Evolutionary conservation across 2,888 invertebrate species (phyloP).

Genomic region (Drosophila nigritarsus): DNA sequence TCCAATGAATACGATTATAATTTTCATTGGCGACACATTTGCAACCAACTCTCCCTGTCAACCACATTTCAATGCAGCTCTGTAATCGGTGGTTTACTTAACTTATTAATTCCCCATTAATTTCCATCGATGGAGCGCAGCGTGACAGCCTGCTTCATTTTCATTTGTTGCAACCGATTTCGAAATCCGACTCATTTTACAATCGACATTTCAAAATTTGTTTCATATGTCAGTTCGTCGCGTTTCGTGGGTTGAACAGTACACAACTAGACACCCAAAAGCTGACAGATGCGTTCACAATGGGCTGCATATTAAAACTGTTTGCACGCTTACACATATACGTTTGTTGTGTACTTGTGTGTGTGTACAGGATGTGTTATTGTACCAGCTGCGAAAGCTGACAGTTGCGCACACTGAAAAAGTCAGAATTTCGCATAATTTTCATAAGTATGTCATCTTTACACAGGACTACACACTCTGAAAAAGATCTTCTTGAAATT

Average conservation of each 20-base stretch:
- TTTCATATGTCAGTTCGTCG: slow-evolving; percentile 24
- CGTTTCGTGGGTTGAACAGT: slow-evolving; percentile 2
- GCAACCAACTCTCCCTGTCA: not conserved
- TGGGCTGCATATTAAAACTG: slow-evolving; percentile 9
- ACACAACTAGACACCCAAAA: slow-evolving; percentile 3
- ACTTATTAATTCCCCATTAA: slow-evolving; percentile 76
- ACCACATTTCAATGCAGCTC: not conserved
- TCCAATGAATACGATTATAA: not conserved
- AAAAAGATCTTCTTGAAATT: not conserved
- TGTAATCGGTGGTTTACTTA: slow-evolving; percentile 44
- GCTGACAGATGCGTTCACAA: slow-evolving; percentile 3
- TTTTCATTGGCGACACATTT: not conserved
- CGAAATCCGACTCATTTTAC: not conserved
- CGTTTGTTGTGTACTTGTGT: not conserved
- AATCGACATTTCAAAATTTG: slow-evolving; percentile 33
- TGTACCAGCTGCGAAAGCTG: slow-evolving; percentile 13
- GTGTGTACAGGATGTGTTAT: not conserved
- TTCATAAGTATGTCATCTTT: not conserved
- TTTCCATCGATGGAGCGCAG: slow-evolving; percentile 27
- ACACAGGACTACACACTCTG: not conserved
- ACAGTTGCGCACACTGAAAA: slow-evolving; percentile 21
- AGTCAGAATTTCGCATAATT: slow-evolving; percentile 19
- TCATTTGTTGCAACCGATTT: slow-evolving; percentile 7
- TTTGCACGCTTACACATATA: not conserved
- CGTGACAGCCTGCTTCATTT: slow-evolving; percentile 8